Evolutionary conservation across 2,888 invertebrate species (phyloP).

Genomic region (Epirrita christyi): DNA sequence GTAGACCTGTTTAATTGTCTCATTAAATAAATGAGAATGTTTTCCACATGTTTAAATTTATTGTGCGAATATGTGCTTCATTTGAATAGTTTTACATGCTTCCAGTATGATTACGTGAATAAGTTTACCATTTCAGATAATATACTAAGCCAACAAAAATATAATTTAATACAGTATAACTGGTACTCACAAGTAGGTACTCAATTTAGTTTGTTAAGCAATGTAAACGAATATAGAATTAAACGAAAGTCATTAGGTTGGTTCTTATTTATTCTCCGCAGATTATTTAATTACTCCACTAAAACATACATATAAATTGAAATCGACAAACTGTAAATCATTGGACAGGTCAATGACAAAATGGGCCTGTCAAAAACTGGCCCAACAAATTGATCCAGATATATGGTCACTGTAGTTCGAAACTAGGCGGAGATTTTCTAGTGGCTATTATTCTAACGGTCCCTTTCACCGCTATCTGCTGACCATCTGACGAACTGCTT

Average conservation of each 20-base stretch:
- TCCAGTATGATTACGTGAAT: background rate
- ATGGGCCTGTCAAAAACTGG: conserved; percentile 55
- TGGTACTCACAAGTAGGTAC: background rate
- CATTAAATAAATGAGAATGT: conserved; percentile 53
- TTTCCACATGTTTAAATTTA: conserved; percentile 50
- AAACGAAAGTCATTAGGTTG: too few species aligned
- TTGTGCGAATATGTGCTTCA: conserved; percentile 36
- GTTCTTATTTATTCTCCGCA: too few species aligned
- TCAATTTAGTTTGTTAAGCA: background rate
- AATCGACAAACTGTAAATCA: conserved; percentile 50
- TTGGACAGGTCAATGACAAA: conserved; percentile 52
- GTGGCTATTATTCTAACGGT: conserved; percentile 79
- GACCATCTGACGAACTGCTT: conserved; percentile 80
- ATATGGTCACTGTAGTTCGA: conserved; percentile 51
- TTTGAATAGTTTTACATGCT: conserved; percentile 22
- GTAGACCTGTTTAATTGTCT: conserved; percentile 49
- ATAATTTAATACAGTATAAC: background rate
- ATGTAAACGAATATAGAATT: too few species aligned
- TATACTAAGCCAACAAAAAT: background rate
- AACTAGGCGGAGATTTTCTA: conserved; percentile 70
- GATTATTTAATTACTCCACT: conserved; percentile 18
- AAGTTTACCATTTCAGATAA: background rate
- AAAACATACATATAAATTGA: conserved; percentile 38
- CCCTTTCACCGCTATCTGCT: conserved; percentile 83
- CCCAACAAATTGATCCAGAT: conserved; percentile 59